phyloP scores from a whole-genome alignment of 2,113 vertebrate species.

The Phrynocephalus versicolor region DNA sequence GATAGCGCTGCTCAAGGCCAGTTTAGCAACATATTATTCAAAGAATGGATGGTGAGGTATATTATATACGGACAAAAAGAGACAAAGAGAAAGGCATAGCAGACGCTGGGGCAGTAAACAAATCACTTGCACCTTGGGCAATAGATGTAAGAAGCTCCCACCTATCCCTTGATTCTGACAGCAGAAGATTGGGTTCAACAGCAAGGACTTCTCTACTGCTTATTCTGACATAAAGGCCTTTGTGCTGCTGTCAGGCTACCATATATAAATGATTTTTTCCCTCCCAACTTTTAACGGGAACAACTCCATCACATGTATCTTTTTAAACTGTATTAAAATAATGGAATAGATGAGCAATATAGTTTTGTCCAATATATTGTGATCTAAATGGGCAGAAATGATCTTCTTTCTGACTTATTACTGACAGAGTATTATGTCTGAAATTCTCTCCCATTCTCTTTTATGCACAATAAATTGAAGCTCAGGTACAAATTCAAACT shows the following conservation, averaged over 20 bases:
- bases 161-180: constrained; percentile 38
- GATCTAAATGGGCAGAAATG: background rate
- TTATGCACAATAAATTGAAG: constrained; percentile 37
- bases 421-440: background rate
- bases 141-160: constrained; percentile 40
- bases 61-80: background rate
- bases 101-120: constrained; percentile 49
- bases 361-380: background rate
- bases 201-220: background rate
- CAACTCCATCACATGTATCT: background rate
- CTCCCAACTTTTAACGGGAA: background rate
- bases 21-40: constrained; percentile 63
- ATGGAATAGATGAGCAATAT: background rate
- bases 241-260: background rate
- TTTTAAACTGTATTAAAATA: background rate
- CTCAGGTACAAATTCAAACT: constrained; percentile 32
- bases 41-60: background rate
- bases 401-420: background rate
- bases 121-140: constrained; percentile 57
- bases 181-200: background rate
- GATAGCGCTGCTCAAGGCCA: constrained; percentile 58
- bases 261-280: background rate
- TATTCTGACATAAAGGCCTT: background rate
- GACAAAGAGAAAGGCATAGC: constrained; percentile 41
- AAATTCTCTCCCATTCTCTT: constrained; percentile 3